Evolutionary conservation across 2,888 invertebrate genomes (phyloP), one percentile per base, ranked within the genome.

Genomic region (Tetheella fluctuosa): DNA sequence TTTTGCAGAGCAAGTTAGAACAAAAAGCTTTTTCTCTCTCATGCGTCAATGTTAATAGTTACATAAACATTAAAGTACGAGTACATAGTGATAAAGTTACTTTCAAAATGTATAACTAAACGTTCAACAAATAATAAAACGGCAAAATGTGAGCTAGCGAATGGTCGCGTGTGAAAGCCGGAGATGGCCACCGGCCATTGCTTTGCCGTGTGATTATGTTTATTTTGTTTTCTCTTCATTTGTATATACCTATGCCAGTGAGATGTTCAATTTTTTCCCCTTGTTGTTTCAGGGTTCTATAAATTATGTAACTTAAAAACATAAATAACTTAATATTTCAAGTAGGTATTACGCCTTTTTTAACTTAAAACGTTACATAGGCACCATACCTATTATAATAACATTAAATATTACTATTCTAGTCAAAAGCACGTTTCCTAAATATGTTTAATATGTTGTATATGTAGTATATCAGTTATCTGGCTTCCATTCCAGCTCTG

Each of bases 81-180:
- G 34, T 20, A 20, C 34, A 55, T n/a, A 28, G 55, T 20, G 55
- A 55, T 55, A 34, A 23, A 54, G 4, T 55, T 42, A 39, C 53
- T 53, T 59, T 23, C 42, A 53, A 25, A 59, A 52, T 37, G 60
- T 66, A 34, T 34, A 55, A 13, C 52, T 68, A 73, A 75, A 77
- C 67, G 68, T 72, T 72, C 72, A 64, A 64, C 60, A 74, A 78
- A 77, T 73, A 79, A 76, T 68, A 75, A 75, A 79, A 71, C 68
- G 65, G 68, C 74, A 71, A 76, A n/a, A 74, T 68, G 67, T 61
- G 64, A 71, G 69, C 74, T 73, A 67, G 68, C 69, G 59, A 68
- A 70, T 68, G 68, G 69, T 75, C 73, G 77, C 78, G 77, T 81
- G 83, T 79, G 77, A 84, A 81, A 79, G 77, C 55, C 53, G 48